These are phyloP conservation scores for Catharus minimus DNA, from an alignment of 2,113 vertebrate genomes.

Conservation along the genomic window DNA sequence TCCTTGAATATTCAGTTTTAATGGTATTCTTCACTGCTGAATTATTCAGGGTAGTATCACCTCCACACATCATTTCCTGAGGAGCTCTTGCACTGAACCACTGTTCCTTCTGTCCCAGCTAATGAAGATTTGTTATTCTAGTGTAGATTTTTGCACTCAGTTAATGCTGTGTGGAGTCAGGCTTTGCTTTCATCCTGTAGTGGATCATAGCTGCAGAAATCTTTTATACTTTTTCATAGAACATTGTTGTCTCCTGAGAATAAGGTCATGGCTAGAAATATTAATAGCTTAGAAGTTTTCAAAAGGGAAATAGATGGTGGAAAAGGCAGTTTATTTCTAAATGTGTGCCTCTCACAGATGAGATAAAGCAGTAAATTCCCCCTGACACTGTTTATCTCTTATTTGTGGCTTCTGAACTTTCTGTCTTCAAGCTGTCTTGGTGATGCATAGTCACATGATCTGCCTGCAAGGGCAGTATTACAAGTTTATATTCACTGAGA, in stretches of 20 bases:
- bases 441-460: not conserved
- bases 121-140: not conserved
- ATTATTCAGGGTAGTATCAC: not conserved
- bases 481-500: not conserved
- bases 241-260: not conserved
- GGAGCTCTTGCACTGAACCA: not conserved
- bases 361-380: not conserved
- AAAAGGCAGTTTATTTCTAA: not conserved
- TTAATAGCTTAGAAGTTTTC: not conserved
- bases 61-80: not conserved
- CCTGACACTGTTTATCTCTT: not conserved
- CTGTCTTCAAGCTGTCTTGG: not conserved
- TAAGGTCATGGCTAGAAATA: not conserved
- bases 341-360: not conserved
- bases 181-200: not conserved
- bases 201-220: not conserved
- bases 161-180: not conserved
- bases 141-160: not conserved
- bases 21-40: not conserved
- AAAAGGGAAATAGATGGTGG: not conserved
- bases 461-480: not conserved
- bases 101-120: not conserved
- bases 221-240: not conserved
- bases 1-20: not conserved
- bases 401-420: not conserved